These are phyloP conservation scores for Dastarcus helophoroides DNA, from an alignment of 2,888 invertebrate species.

Conservation along the genomic window DNA sequence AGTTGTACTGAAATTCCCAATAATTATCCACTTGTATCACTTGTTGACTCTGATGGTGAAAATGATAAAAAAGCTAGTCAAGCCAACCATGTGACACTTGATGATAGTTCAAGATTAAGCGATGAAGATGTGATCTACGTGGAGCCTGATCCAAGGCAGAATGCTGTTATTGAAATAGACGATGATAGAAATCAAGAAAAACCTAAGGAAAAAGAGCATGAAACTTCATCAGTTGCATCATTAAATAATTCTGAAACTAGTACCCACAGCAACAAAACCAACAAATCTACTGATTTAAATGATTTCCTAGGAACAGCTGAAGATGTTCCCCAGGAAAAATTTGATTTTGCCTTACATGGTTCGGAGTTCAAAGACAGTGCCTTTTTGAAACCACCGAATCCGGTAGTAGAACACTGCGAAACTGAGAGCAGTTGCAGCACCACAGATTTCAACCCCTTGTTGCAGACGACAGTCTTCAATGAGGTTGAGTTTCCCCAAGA, in stretches of 20 bases:
- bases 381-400: slow-evolving; percentile 19
- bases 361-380: slow-evolving; percentile 23
- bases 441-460: slow-evolving; percentile 19
- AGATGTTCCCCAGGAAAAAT: slow-evolving; percentile 16
- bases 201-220: slow-evolving; percentile 6
- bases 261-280: too few relatives aligned
- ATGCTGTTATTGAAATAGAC: slow-evolving; percentile 25
- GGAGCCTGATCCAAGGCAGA: slow-evolving; percentile 20
- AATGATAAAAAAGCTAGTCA: slow-evolving; percentile 6
- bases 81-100: not conserved
- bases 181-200: slow-evolving; percentile 16
- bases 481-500: slow-evolving; percentile 29
- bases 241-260: too few relatives aligned
- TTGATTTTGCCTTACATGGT: slow-evolving; percentile 28
- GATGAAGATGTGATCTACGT: slow-evolving; percentile 25
- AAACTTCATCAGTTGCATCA: slow-evolving; percentile 5
- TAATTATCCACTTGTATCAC: slow-evolving; percentile 8
- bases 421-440: slow-evolving; percentile 27
- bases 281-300: slow-evolving; percentile 16
- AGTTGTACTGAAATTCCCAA: slow-evolving; percentile 11
- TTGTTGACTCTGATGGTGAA: slow-evolving; percentile 13
- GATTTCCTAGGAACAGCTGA: slow-evolving; percentile 25
- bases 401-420: slow-evolving; percentile 24
- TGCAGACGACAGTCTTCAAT: slow-evolving; percentile 27
- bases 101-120: not conserved